Conservation (phyloP, 1,140 invertebrate genomes). For the Musca domestica region DNA sequence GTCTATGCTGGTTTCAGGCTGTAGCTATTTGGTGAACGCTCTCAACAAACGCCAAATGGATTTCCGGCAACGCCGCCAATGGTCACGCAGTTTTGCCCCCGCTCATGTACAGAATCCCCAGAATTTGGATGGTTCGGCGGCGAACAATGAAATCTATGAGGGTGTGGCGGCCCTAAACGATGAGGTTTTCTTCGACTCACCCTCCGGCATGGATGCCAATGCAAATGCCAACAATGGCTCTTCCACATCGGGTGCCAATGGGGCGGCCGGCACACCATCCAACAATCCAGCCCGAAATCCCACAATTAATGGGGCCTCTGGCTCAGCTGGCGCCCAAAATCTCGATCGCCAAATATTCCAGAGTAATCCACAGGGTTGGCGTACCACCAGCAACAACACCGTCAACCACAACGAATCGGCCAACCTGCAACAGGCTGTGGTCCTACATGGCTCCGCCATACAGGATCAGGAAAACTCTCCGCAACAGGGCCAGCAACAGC, state of each 20-base stretch:
- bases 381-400: slow-evolving; percentile 1
- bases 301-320: neutral
- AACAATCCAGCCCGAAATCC: neutral
- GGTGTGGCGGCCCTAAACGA: slow-evolving; percentile 37
- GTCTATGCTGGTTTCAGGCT: slow-evolving; percentile 59
- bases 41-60: slow-evolving; percentile 56
- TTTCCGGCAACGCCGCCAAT: slow-evolving; percentile 52
- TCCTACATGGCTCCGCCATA: neutral
- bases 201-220: slow-evolving; percentile 25
- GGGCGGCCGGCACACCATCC: neutral
- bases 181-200: slow-evolving; percentile 50
- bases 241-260: neutral
- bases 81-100: slow-evolving; percentile 60
- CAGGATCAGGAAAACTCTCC: neutral
- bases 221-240: neutral
- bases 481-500: slow-evolving; percentile 18
- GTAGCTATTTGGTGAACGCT: slow-evolving; percentile 58
- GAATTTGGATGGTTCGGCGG: slow-evolving; percentile 18
- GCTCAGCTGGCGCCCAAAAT: neutral
- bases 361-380: neutral
- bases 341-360: slow-evolving; percentile 2
- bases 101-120: slow-evolving; percentile 38
- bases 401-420: neutral
- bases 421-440: slow-evolving; percentile 23
- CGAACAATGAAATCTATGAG: slow-evolving; percentile 31